Conservation (phyloP, 92 coral and sea anemone species). For the Porites divaricata region DNA sequence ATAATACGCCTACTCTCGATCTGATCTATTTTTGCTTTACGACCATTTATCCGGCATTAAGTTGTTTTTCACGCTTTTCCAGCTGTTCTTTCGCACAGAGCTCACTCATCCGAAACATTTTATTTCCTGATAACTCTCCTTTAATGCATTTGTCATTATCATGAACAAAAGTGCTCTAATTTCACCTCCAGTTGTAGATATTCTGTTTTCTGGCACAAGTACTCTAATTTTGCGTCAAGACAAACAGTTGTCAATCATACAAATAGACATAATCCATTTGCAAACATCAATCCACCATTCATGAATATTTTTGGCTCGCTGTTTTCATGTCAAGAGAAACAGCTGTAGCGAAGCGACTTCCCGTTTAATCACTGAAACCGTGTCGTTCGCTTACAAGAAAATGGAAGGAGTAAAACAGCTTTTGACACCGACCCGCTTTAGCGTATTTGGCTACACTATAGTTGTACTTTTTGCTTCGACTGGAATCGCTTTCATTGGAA, state of each 20-base stretch:
- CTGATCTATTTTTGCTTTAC: no score
- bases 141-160: no score
- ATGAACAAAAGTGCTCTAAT: no score
- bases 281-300: background rate
- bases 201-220: no score
- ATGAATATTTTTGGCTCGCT: background rate
- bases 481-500: constrained; percentile 24
- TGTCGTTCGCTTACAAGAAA: background rate
- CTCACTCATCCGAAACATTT: no score
- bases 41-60: no score
- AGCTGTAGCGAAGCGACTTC: background rate
- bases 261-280: background rate
- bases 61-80: no score
- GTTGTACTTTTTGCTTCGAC: constrained; percentile 1
- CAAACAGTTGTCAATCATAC: background rate
- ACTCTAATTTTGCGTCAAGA: no score
- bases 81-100: no score
- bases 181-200: no score
- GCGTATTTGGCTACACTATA: constrained; percentile 19
- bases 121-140: no score
- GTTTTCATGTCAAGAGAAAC: background rate
- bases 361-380: background rate
- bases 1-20: no score
- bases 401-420: constrained; percentile 15
- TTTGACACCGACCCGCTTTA: background rate